Evolutionary conservation across 1,140 invertebrate genomes (phyloP).

Genomic region (Drosophila pseudoananassae): DNA sequence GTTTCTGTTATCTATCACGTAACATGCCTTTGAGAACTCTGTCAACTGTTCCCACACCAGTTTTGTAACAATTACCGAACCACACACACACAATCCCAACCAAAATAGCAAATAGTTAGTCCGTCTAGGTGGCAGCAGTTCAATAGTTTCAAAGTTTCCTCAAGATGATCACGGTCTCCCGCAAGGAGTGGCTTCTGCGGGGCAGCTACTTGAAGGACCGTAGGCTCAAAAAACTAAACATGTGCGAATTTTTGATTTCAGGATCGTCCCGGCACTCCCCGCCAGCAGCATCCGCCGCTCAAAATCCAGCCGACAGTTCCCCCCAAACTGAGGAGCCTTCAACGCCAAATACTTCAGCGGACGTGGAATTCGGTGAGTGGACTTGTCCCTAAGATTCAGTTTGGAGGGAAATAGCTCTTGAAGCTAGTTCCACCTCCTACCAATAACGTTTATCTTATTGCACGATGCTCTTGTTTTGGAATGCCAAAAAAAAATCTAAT

Average conservation of each 20-base stretch:
- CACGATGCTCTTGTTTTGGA: constrained; percentile 50
- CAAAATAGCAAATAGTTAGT: background rate
- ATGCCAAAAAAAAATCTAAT: constrained; percentile 30
- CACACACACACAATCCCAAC: background rate
- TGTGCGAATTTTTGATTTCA: constrained; percentile 15
- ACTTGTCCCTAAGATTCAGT: background rate
- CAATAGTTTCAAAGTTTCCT: background rate
- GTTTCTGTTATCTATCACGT: background rate
- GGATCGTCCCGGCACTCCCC: constrained; percentile 61
- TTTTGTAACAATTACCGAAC: background rate
- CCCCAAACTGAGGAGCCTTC: constrained; percentile 57
- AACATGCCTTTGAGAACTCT: background rate
- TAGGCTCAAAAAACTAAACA: background rate
- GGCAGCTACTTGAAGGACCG: background rate
- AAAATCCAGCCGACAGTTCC: constrained; percentile 26
- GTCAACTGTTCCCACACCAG: background rate
- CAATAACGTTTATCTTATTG: constrained; percentile 30
- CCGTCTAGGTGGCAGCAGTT: background rate
- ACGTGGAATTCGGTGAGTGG: constrained; percentile 74
- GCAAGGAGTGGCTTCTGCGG: background rate
- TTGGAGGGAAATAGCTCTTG: background rate
- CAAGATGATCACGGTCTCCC: background rate
- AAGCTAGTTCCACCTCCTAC: background rate
- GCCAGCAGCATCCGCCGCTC: constrained; percentile 30
- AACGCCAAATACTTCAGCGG: constrained; percentile 61